Base-by-base conservation (phyloP, 2,888 invertebrate genomes). In the Ectropis crepuscularia region DNA sequence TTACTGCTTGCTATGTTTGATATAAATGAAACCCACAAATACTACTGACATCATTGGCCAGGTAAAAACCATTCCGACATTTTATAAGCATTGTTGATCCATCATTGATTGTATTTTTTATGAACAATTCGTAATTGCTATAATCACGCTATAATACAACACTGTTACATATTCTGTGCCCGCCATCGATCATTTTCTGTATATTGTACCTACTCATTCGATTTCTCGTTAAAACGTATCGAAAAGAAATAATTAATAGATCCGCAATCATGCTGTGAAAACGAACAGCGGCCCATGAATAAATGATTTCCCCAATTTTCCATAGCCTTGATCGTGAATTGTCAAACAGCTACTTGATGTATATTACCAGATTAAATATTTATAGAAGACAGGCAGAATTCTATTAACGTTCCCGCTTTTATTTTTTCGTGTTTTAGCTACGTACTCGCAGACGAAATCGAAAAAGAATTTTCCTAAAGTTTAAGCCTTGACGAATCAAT, bases 301-400 rank as follows among this genome's bases (percentile, higher is more conserved):
- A 61, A 61, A 61, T 61, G 65, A 65, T 65, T 46, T 45, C 41
- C 54, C 53, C 49, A 58, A 58, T 61, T 55, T 58, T 47, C 49
- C 38, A 36, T n/a, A 51, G 61, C 65, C 65, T 65, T 61, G 61
- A 65, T 54, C 54, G 50, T 58, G 50, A 37, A 57, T 48, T 57
- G 57, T 61, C 61, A 53, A 48, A 50, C 53, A 64, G 50, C 55
- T 36, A 45, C 39, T 46, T 41, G 43, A 57, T 51, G 55, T 64
- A 49, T 58, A 59, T 63, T 55, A 55, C 12, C 10, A 41, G 6
- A 58, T 57, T 57, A 53, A 62, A 51, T 57, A 63, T 58, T 63
- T 49, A 62, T 53, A 11, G 41, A 36, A 49, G 48, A 48, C 43
- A n/a, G 37, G 45, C 39, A 28, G 16, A 12, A 54, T 45, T 28